A percentile compares a stretch with the other conserved stretches of the same genome.
Conservation (phyloP, 64 coral and sea anemone genomes). For the Hydrozoanthus tunicans region DNA sequence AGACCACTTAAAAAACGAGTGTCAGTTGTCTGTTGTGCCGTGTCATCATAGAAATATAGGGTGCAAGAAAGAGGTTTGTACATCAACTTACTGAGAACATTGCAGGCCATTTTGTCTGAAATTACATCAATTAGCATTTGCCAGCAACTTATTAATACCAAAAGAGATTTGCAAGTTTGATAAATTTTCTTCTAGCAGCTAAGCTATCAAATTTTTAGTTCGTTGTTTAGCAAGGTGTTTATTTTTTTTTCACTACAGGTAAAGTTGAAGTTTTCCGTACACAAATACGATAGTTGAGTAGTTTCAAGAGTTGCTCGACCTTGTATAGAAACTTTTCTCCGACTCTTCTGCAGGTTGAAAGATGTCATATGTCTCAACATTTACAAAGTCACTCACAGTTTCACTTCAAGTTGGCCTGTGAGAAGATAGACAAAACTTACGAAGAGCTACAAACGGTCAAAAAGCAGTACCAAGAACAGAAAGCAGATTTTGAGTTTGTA, state of each 20-base stretch:
- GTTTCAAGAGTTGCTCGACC: no score
- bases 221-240: no score
- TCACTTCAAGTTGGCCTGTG: conserved; percentile 51
- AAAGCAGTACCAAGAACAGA: conserved; percentile 56
- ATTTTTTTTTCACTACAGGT: no score
- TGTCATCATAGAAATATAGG: conserved; percentile 32
- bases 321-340: not conserved
- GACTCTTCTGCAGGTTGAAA: conserved; percentile 20
- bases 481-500: conserved; percentile 58
- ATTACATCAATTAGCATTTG: no score
- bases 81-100: not conserved
- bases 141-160: no score
- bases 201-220: no score
- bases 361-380: conserved; percentile 55
- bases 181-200: no score
- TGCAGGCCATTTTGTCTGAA: no score
- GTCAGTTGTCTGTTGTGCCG: not conserved
- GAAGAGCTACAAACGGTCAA: conserved; percentile 52
- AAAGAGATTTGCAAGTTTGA: no score
- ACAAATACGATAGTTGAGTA: no score
- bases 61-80: conserved; percentile 38
- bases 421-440: conserved; percentile 1
- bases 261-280: not conserved
- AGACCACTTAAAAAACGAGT: conserved; percentile 10
- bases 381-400: conserved; percentile 55